Evolutionary conservation across 2,113 vertebrate species (phyloP).

Genomic region (Leucopsar rothschildi): DNA sequence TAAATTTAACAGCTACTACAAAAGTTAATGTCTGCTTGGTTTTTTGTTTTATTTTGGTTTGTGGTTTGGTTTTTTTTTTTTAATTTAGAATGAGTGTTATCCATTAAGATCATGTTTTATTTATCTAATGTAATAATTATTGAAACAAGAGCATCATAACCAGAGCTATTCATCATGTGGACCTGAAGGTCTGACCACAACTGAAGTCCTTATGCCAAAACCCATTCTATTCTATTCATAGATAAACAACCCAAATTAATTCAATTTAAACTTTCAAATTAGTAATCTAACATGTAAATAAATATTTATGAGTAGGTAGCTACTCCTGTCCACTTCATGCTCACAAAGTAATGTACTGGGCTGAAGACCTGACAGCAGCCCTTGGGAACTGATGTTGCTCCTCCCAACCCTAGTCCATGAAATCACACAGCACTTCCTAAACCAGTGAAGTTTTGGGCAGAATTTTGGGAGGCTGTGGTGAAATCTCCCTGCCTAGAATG

Average conservation of each 20-base stretch:
- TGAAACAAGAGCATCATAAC: neutral
- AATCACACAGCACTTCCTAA: neutral
- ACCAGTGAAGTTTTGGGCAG: neutral
- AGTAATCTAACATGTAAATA: neutral
- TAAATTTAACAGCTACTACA: neutral
- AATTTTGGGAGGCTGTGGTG: neutral
- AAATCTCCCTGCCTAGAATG: neutral
- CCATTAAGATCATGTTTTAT: neutral
- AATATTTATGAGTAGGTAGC: neutral
- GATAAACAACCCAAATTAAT: neutral
- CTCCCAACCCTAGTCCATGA: neutral
- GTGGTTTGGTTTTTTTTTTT: neutral
- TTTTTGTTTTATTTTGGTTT: neutral
- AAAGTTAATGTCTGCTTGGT: neutral
- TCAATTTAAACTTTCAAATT: neutral
- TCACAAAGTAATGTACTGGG: neutral
- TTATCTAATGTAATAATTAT: neutral
- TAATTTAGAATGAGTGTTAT: neutral
- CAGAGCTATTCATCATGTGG: neutral
- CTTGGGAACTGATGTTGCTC: neutral
- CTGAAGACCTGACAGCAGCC: too few relatives aligned
- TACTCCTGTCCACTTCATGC: too few relatives aligned
- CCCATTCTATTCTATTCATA: neutral
- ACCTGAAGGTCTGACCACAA: neutral
- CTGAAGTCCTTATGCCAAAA: neutral